Base-by-base conservation (phyloP, 1,140 invertebrate species). In the Drosophila dunni region DNA sequence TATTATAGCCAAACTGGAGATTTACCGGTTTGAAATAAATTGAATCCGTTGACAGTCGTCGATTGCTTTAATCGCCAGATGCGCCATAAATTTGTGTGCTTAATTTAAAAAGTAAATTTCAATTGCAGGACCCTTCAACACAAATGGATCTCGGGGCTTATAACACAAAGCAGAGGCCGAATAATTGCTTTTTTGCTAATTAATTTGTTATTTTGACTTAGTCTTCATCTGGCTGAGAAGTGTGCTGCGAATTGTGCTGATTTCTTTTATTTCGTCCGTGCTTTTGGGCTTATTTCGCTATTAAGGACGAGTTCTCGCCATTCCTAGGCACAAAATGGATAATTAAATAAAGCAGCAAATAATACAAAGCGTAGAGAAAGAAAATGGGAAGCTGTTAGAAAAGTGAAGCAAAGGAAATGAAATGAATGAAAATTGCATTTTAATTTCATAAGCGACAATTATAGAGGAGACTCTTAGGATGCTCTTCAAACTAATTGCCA, bases 181-280 rank as follows among this genome's bases (percentile, higher is more conserved):
- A 74, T 86, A 86, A 88, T 82, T 88, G 69, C 82, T 69, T 82
- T 81, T 85, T 62, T 88, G 64, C 77, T 88, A 88, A 88, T 83
- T 89, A 89, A 89, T 89, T 88, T 89, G 80, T 80, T 88, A 73
- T 82, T 86, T 80, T 77, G 83, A 82, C 48, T 82, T 61, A 78
- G 75, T 70, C 72, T 72, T 79, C 65, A 69, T 63, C 62, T 65
- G 62, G 45, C 58, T 13, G 40, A 40, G 46, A 40, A 44, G 44
- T 46, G 61, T 6, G 42, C 56, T 62, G 38, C 24, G 24, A 29
- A 29, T 29, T n/a, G n/a, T 29, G 38, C 63, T 60, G 65, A 66
- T 67, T 80, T 80, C 61, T 71, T 64, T 66, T 51, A 34, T 46
- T 53, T 54, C 8, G 24, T 10, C 45, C 57, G 17, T 13, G 13